These are phyloP conservation scores for Spheniscus mendiculus DNA, from an alignment of 2,113 vertebrate species.

Conservation along the genomic window DNA sequence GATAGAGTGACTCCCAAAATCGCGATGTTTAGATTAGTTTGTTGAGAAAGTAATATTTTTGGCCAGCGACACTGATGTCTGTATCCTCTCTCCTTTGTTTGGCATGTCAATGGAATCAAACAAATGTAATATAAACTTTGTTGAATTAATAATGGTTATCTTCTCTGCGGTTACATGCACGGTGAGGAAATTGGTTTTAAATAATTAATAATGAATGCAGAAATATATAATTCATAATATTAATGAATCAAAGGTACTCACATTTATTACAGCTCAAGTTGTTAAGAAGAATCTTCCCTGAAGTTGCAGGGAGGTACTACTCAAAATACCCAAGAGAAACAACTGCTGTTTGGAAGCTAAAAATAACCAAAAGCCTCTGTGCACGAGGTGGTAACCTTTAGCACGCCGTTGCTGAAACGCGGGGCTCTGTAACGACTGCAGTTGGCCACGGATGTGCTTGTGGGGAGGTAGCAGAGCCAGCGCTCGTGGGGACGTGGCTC, in stretches of 20 bases:
- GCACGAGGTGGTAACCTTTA: neutral
- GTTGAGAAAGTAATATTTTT: neutral
- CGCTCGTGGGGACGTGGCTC: neutral
- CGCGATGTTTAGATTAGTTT: neutral
- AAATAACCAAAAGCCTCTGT: neutral
- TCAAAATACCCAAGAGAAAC: neutral
- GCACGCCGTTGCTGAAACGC: accelerated
- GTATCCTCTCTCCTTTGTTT: neutral
- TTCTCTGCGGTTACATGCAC: neutral
- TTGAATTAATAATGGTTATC: neutral
- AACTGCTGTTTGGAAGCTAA: neutral
- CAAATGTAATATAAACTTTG: neutral
- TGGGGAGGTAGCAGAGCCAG: neutral
- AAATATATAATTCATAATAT: neutral
- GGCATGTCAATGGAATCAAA: neutral
- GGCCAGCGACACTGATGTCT: neutral
- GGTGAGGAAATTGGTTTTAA: neutral
- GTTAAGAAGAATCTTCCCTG: neutral
- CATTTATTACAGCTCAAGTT: neutral
- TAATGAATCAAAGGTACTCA: slow-evolving; percentile 20
- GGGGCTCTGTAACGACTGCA: neutral
- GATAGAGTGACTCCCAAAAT: neutral
- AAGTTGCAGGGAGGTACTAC: neutral
- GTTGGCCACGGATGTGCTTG: neutral
- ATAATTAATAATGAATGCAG: neutral